Base-by-base conservation (phyloP, 2,113 vertebrate genomes). In the Myrmecobius fasciatus region DNA sequence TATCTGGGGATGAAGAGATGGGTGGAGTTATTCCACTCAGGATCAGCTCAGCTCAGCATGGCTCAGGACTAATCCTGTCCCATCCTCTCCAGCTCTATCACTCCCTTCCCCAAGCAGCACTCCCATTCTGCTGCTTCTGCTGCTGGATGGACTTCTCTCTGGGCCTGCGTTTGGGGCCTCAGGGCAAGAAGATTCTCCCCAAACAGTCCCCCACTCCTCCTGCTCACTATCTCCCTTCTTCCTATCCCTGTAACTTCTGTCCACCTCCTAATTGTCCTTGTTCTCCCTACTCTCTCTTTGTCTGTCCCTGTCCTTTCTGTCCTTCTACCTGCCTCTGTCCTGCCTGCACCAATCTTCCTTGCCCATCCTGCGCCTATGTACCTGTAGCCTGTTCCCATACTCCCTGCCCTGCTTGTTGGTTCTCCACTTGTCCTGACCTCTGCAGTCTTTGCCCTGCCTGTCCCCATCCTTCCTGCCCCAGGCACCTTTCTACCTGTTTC, bases 111-210 rank as follows among this genome's bases (percentile, higher is more conserved):
- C 49, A 26, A 52, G 49, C 93, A 93, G 75, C 14, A 52, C 89
- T 93, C 95, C 53, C 91, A 67, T 67, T 93, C 90, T 88, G 60
- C 91, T 0, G 0, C 28, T 94, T 91, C 90, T 56, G 52, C 67
- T 53, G 53, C 95, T 91, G 54, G 91, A 98, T 98, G 97, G 97
- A 98, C 96, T 98, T 98, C 97, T 98, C 97, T 60, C 92, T 98
- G 52, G 97, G 97, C 49, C 94, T 98, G 0, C 95, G 92, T 53
- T 47, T 98, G 95, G 97, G 97, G 36, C 94, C 96, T 91, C 92
- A 60, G 52, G 96, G 96, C 53, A 97, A 96, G 95, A 97, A 97
- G 88, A 10, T 92, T 93, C 88, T 91, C 56, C 94, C 91, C 91
- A 96, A 95, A 36, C 90, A 95, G 90, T 48, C 92, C 51, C 53